These are phyloP conservation scores for Rhinopomastus cyanomelas DNA, from an alignment of 2,113 vertebrate genomes.

Conservation along the genomic window DNA sequence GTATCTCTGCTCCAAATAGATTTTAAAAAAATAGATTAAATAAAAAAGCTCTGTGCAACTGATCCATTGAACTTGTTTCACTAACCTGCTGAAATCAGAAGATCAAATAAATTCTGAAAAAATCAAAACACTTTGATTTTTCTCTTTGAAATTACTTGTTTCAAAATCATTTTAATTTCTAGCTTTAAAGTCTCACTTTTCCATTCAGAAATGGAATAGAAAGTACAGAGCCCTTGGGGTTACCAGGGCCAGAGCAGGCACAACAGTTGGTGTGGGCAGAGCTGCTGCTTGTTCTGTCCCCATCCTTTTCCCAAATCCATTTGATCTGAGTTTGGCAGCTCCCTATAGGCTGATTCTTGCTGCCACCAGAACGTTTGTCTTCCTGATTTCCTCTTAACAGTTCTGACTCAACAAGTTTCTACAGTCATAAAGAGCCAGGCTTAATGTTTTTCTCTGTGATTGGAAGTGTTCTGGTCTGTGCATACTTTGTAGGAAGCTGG, in stretches of 20 bases:
- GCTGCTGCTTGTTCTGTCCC: not conserved
- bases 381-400: not conserved
- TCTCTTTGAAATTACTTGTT: not conserved
- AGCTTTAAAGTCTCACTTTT: not conserved
- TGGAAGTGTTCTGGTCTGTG: not conserved
- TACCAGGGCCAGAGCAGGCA: not conserved
- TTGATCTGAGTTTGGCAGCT: not conserved
- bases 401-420: not conserved
- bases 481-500: rapidly evolving
- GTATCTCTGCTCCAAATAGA: not conserved
- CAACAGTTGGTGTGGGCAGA: not conserved
- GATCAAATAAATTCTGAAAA: not conserved
- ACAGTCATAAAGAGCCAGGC: not conserved
- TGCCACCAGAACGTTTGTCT: not conserved
- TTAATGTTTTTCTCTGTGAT: not conserved
- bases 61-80: not conserved
- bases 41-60: not conserved
- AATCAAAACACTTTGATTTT: not conserved
- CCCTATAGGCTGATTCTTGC: not conserved
- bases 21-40: not conserved
- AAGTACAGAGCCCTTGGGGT: not conserved
- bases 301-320: not conserved
- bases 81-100: not conserved
- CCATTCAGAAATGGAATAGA: not conserved
- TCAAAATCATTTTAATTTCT: not conserved